Evolutionary conservation across 2,888 invertebrate species (phyloP).

Genomic region (Diaphora mendica): DNA sequence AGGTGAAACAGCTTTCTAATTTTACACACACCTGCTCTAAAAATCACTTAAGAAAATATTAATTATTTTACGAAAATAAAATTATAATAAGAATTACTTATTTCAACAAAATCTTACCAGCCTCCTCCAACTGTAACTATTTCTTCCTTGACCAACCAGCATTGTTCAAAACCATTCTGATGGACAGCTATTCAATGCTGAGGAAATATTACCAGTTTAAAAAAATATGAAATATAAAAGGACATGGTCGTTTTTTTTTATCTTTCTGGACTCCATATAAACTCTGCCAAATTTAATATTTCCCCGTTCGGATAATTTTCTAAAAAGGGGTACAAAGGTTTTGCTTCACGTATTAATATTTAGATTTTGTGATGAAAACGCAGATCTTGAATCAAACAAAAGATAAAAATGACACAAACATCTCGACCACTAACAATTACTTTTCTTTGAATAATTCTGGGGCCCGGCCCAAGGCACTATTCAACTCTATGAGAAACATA

Average conservation of each 20-base stretch:
- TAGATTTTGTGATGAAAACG: neutral
- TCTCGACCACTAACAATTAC: neutral
- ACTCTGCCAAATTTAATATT: too few relatives aligned
- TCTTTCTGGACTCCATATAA: too few relatives aligned
- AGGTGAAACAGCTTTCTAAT: neutral
- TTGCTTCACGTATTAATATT: too few relatives aligned
- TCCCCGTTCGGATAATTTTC: too few relatives aligned
- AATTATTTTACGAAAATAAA: neutral
- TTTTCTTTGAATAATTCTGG: neutral
- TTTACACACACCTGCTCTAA: too few relatives aligned
- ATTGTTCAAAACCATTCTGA: neutral
- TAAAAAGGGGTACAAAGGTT: too few relatives aligned
- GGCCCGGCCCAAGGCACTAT: neutral
- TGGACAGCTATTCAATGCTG: neutral
- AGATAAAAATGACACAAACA: neutral
- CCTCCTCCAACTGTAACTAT: neutral
- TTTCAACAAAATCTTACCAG: neutral
- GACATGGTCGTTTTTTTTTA: neutral
- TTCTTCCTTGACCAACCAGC: neutral
- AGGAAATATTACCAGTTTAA: neutral
- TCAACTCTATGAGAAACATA: neutral
- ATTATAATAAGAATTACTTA: neutral
- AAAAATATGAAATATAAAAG: neutral
- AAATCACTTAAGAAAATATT: too few relatives aligned
- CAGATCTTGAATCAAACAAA: neutral